These are phyloP conservation scores for Coleophora flavipennella DNA, from an alignment of 2,888 invertebrate species.

Conservation along the genomic window DNA sequence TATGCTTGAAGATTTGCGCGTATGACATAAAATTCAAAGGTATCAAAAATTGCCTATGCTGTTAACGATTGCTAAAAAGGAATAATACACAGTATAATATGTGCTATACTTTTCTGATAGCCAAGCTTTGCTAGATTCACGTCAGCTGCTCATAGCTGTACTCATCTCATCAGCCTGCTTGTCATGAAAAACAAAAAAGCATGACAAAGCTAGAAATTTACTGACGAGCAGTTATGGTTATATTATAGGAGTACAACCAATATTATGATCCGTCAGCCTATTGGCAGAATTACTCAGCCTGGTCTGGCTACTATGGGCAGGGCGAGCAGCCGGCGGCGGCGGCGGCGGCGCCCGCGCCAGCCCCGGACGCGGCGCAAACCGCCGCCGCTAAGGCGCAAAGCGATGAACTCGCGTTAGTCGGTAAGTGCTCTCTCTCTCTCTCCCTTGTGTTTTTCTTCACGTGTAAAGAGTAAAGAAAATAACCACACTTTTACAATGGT, in stretches of 20 bases:
- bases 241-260: conserved; percentile 77
- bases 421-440: conserved; percentile 43
- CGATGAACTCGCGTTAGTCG: conserved; percentile 83
- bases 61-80: not conserved
- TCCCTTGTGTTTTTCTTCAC: too few species aligned
- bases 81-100: not conserved
- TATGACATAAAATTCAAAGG: too few species aligned
- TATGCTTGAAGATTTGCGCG: too few species aligned
- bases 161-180: conserved; percentile 6
- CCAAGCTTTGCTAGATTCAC: conserved; percentile 7
- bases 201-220: conserved; percentile 9
- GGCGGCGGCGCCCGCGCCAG: conserved; percentile 24
- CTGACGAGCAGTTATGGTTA: conserved; percentile 38
- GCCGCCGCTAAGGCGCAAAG: conserved; percentile 51
- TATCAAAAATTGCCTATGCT: too few species aligned
- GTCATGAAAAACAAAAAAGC: conserved; percentile 2
- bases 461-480: too few species aligned
- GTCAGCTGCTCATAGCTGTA: conserved; percentile 1
- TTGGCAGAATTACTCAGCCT: conserved; percentile 89
- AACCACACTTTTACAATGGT: too few species aligned
- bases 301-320: conserved; percentile 84
- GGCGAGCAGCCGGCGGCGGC: conserved; percentile 72
- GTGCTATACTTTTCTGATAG: too few species aligned
- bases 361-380: conserved; percentile 38
- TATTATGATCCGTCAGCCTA: conserved; percentile 89